Evolutionary conservation across 2,797 vertebrate genomes (phyloP).

Genomic region (Phataginus tricuspis): DNA sequence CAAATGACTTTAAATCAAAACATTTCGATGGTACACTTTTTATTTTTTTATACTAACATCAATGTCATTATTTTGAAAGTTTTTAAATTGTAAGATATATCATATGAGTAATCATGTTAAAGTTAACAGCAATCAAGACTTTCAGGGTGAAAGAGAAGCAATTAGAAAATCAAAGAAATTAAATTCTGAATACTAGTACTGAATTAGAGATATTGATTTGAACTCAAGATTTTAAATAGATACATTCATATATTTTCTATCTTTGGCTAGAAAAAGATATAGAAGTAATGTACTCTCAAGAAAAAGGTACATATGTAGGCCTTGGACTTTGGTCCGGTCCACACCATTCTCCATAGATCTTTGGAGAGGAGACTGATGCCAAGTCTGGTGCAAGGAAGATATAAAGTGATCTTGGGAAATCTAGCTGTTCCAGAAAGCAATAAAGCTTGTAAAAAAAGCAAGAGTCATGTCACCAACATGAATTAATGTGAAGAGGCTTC

Average conservation of each 20-base stretch:
- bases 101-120: constrained; percentile 22
- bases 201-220: constrained; percentile 57
- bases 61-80: constrained; percentile 14
- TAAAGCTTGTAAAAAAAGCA: background rate
- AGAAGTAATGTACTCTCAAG: background rate
- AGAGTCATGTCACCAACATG: background rate
- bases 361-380: background rate
- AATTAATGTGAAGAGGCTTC: background rate
- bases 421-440: background rate
- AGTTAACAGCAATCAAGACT: constrained; percentile 49
- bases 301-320: background rate
- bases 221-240: constrained; percentile 47
- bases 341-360: background rate
- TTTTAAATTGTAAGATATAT: constrained; percentile 24
- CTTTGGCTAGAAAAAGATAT: background rate
- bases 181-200: constrained; percentile 37
- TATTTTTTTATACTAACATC: background rate
- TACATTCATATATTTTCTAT: background rate
- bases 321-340: background rate
- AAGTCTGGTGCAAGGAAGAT: background rate
- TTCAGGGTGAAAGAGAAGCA: constrained; percentile 31
- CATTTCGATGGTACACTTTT: background rate
- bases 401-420: background rate
- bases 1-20: constrained; percentile 20
- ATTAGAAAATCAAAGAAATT: constrained; percentile 55